Percentiles rank a stretch among this genome's conserved stretches.
Evolutionary conservation across 2,888 invertebrate genomes (phyloP).

Genomic region (Idaea dimidiata): DNA sequence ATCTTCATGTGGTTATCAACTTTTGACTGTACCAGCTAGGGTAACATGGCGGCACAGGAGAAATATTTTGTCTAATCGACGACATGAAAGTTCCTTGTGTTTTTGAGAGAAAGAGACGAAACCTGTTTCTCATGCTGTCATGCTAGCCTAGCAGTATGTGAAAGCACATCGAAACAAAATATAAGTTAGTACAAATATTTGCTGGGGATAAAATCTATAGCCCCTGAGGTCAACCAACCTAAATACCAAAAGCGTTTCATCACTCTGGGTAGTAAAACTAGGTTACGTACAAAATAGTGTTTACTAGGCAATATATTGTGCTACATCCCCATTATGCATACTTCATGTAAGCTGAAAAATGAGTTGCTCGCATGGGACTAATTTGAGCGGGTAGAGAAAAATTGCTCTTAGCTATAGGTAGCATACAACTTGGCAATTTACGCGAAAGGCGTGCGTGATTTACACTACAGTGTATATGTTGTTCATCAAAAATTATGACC

Average conservation of each 20-base stretch:
- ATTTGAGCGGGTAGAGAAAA: constrained; percentile 22
- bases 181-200: too few relatives aligned
- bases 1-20: too few relatives aligned
- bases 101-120: too few relatives aligned
- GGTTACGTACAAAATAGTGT: constrained; percentile 4
- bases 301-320: constrained; percentile 17
- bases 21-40: too few relatives aligned
- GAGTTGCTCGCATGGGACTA: constrained; percentile 17
- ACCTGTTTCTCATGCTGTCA: too few relatives aligned
- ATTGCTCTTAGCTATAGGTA: constrained; percentile 12
- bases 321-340: constrained; percentile 25
- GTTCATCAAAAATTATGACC: background rate
- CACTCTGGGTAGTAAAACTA: constrained; percentile 6
- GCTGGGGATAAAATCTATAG: too few relatives aligned
- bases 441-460: background rate
- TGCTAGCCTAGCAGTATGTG: too few relatives aligned
- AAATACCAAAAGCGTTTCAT: background rate
- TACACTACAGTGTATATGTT: background rate
- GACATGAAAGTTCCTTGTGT: too few relatives aligned
- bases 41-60: too few relatives aligned
- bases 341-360: constrained; percentile 20
- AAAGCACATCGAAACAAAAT: too few relatives aligned
- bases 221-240: too few relatives aligned
- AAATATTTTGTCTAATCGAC: too few relatives aligned
- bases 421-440: background rate